Evolutionary conservation across 2,113 vertebrate species (phyloP).

Genomic region (Ageneiosus marmoratus): DNA sequence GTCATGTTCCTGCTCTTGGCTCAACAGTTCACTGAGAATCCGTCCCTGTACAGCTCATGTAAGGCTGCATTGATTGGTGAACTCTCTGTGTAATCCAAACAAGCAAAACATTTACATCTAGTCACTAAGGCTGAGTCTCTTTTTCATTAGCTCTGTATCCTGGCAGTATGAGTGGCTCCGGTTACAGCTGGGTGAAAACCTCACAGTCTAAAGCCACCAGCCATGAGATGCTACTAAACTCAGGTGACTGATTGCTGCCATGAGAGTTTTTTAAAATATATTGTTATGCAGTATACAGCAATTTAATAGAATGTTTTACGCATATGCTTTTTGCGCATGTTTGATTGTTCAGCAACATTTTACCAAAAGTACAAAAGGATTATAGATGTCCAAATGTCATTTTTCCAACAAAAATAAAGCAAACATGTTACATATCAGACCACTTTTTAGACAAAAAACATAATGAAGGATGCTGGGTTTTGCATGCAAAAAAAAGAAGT

Average conservation of each 20-base stretch:
- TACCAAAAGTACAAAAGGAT: too few relatives aligned
- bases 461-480: too few relatives aligned
- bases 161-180: slow-evolving; percentile 48
- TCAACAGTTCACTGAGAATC: slow-evolving; percentile 83
- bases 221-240: slow-evolving; percentile 50
- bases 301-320: neutral
- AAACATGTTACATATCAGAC: too few relatives aligned
- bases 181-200: slow-evolving; percentile 65
- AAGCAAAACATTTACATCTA: neutral
- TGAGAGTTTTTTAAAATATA: neutral
- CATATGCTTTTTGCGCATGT: too few relatives aligned
- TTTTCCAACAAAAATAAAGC: too few relatives aligned
- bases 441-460: too few relatives aligned
- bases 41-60: slow-evolving; percentile 75
- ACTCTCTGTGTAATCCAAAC: neutral
- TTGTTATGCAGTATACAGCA: too few relatives aligned
- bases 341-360: too few relatives aligned
- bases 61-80: slow-evolving; percentile 32
- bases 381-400: too few relatives aligned
- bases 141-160: slow-evolving; percentile 65
- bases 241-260: slow-evolving; percentile 55
- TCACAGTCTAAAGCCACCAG: slow-evolving; percentile 61
- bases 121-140: neutral
- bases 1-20: slow-evolving; percentile 86
- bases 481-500: too few relatives aligned